Percentiles rank a stretch among this genome's conserved stretches.
Conservation (phyloP, 2,888 invertebrate genomes). For the Panopea generosa region DNA sequence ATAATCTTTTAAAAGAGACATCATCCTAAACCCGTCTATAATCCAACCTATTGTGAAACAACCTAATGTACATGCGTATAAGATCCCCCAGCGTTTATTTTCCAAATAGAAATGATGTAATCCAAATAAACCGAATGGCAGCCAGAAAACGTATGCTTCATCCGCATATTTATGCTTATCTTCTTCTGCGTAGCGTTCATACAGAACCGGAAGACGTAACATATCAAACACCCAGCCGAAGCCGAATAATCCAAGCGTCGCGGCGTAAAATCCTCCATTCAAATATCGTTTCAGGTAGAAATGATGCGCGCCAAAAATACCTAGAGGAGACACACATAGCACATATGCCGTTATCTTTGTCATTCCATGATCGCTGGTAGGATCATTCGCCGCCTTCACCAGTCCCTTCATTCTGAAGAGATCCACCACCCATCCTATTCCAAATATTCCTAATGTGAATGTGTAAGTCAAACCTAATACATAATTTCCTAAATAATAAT, state of each 20-base stretch:
- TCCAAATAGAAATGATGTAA: conserved; percentile 65
- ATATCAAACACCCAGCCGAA: conserved; percentile 61
- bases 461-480: conserved; percentile 55
- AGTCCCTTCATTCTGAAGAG: conserved; percentile 58
- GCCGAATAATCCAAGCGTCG: conserved; percentile 57
- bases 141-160: conserved; percentile 63
- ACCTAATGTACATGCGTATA: conserved; percentile 62
- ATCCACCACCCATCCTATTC: conserved; percentile 59
- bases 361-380: conserved; percentile 57
- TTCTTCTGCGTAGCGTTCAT: conserved; percentile 60
- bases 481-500: conserved; percentile 61
- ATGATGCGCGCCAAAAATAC: conserved; percentile 59
- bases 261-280: conserved; percentile 54
- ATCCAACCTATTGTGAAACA: conserved; percentile 60
- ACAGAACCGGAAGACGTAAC: conserved; percentile 56
- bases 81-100: conserved; percentile 58
- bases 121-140: conserved; percentile 63
- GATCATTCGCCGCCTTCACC: conserved; percentile 54
- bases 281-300: conserved; percentile 56
- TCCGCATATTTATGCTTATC: conserved; percentile 64
- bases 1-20: conserved; percentile 46
- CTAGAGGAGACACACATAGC: conserved; percentile 57
- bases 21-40: conserved; percentile 57
- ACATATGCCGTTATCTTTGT: conserved; percentile 60
- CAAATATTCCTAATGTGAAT: conserved; percentile 55